A percentile compares a stretch with the other conserved stretches of the same genome.
Conservation (phyloP, 2,797 vertebrate species). For the Sebastes iracundus region DNA sequence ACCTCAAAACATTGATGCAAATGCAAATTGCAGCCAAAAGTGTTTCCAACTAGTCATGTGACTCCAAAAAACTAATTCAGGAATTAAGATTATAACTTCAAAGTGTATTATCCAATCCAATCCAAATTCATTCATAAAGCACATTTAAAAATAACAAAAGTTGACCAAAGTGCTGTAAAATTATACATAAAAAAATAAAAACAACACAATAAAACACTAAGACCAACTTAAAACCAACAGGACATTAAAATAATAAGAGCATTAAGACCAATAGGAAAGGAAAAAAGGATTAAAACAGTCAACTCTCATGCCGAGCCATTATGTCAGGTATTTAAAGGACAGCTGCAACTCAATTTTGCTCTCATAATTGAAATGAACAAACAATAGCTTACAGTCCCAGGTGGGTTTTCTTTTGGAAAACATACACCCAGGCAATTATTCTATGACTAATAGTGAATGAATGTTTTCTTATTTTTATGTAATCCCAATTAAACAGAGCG, state of each 20-base stretch:
- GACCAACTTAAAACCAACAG: too few relatives aligned
- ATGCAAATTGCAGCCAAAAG: neutral
- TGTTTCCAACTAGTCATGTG: neutral
- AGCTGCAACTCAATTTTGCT: slow-evolving; percentile 15
- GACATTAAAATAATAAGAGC: too few relatives aligned
- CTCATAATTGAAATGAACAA: slow-evolving; percentile 46
- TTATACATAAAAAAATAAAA: too few relatives aligned
- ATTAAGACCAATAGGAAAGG: too few relatives aligned
- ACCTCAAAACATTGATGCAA: neutral
- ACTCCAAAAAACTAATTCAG: neutral
- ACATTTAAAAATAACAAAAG: too few relatives aligned
- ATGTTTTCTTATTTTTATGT: slow-evolving; percentile 11
- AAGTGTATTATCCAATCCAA: neutral
- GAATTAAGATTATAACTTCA: neutral
- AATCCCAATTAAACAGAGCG: slow-evolving; percentile 45
- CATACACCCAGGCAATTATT: slow-evolving; percentile 43
- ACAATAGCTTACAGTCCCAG: slow-evolving; percentile 44
- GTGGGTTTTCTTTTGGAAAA: slow-evolving; percentile 52
- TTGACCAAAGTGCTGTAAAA: too few relatives aligned
- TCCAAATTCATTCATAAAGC: too few relatives aligned
- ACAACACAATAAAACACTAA: too few relatives aligned
- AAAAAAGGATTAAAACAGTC: too few relatives aligned
- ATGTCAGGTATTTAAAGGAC: neutral
- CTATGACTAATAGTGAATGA: slow-evolving; percentile 53
- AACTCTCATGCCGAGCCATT: neutral